Evolutionary conservation across 1,140 invertebrate species (phyloP), one percentile per base, ranked within the genome.

Genomic region (Trichonephila inaurata): DNA sequence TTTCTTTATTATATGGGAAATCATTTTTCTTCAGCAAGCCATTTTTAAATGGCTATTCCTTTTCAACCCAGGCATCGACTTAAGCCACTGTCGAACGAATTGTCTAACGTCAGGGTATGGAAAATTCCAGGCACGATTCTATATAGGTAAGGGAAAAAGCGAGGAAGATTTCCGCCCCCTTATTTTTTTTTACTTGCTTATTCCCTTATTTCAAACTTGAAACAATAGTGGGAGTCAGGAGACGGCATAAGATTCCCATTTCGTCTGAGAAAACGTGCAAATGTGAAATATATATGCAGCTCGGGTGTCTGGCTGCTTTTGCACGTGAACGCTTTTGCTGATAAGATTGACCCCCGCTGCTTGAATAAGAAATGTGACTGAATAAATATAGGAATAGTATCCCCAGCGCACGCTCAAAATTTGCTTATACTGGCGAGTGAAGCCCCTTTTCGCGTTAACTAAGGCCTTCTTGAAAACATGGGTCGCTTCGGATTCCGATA

Each of bases 341-440:
- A 92, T 92, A 92, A 92, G 91, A 92, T 92, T 86, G 91, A 92
- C 91, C 91, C 60, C 61, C 82, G 83, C 91, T 92, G 91, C 91
- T 92, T 92, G 91, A 92, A 92, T 92, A 92, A 92, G 91, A 87
- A 87, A 92, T 87, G 91, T 87, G 64, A 72, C 91, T 86, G 91
- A 92, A 92, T 92, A 92, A 92, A 92, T 92, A 87, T 69, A 87
- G 12, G 64, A 21, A 58, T 60, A 44, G 91, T 81, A 91, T 51
- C 89, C 89, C 21, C 10, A 24, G 62, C 51, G 89, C 89, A 82
- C 69, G 72, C 66, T 62, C n/a, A 21, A 89, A 91, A 91, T 91
- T 91, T 81, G 89, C 69, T 82, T 60, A 77, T 72, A 61, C 33
- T 60, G 18, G 62, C 87, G 33, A 33, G 44, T 33, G 72, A 44